These are phyloP conservation scores for Mixornis gularis DNA, from an alignment of 2,113 vertebrate species.

Conservation along the genomic window DNA sequence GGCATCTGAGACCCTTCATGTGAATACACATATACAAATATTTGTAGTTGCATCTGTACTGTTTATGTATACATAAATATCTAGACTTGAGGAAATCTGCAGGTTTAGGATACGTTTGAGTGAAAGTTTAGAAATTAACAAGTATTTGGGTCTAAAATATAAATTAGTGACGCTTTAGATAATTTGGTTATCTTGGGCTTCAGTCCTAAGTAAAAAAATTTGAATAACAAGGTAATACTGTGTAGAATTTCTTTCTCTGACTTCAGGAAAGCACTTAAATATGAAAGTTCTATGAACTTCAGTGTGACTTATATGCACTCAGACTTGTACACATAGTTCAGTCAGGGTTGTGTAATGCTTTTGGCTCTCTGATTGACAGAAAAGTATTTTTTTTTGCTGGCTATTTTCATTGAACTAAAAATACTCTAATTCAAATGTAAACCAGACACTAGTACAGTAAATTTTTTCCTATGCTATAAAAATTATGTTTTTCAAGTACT, in stretches of 20 bases:
- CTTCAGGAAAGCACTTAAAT: neutral
- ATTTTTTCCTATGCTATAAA: neutral
- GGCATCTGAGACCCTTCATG: neutral
- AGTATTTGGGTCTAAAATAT: neutral
- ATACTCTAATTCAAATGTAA: neutral
- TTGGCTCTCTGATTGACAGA: neutral
- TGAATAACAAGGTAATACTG: neutral
- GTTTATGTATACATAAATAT: neutral
- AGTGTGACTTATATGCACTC: neutral
- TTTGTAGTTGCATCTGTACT: neutral
- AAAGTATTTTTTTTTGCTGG: neutral
- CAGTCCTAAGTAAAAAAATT: neutral
- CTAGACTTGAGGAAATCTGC: neutral
- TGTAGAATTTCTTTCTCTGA: neutral
- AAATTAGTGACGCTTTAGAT: neutral
- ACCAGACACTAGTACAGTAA: neutral
- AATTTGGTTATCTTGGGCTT: neutral
- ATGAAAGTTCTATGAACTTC: neutral
- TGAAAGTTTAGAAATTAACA: neutral
- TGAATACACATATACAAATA: neutral
- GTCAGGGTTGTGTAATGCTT: neutral
- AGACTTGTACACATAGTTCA: neutral
- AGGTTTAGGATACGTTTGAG: neutral
- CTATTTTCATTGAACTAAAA: neutral
- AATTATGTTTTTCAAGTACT: neutral